Conservation (phyloP, 2,113 vertebrate genomes). For the Limnothrissa miodon region DNA sequence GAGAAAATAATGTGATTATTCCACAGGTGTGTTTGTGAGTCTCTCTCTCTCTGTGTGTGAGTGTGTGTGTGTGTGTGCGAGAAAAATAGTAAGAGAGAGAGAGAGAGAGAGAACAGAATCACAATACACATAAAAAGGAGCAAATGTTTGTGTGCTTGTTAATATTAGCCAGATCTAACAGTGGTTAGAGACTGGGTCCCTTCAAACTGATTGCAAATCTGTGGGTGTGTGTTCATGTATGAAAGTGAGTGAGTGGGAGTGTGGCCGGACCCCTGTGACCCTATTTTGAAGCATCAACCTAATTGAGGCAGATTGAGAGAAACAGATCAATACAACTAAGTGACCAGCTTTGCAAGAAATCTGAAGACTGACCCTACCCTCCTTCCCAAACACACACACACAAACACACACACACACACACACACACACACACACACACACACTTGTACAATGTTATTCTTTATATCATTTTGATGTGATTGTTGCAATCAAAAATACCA, state of each 20-base stretch:
- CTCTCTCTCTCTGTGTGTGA: too few relatives aligned
- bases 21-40: not conserved
- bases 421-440: not conserved
- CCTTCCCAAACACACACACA: too few relatives aligned
- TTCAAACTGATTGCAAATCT: too few relatives aligned
- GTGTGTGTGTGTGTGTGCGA: too few relatives aligned
- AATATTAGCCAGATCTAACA: not conserved
- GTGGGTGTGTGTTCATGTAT: not conserved
- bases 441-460: conserved; percentile 43
- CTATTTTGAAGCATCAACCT: conserved; percentile 41
- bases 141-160: not conserved
- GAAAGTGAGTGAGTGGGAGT: not conserved
- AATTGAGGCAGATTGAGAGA: conserved; percentile 63
- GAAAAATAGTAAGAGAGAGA: too few relatives aligned
- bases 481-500: too few relatives aligned
- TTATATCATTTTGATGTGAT: too few relatives aligned
- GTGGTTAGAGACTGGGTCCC: too few relatives aligned
- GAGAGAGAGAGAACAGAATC: not conserved
- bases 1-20: not conserved
- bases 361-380: conserved; percentile 33
- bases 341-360: conserved; percentile 45
- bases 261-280: conserved; percentile 24
- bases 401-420: too few relatives aligned
- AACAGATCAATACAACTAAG: conserved; percentile 62
- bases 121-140: not conserved